Percentiles rank a stretch among this genome's conserved stretches.
Conservation (phyloP, 2,888 invertebrate species). For the Tineola bisselliella region DNA sequence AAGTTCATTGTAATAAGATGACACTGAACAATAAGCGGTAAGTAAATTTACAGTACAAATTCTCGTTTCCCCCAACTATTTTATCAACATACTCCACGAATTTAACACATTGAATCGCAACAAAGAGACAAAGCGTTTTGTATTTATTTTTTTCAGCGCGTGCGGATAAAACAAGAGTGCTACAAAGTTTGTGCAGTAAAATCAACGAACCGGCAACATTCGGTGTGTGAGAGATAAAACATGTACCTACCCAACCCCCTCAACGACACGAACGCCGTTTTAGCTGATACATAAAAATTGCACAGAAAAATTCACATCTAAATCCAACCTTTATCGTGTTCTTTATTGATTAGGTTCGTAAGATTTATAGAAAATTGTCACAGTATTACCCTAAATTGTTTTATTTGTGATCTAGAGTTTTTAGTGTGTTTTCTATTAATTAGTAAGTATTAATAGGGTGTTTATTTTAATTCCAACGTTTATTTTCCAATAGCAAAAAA, state of each 20-base stretch:
- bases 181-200: constrained; percentile 49
- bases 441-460: too few species aligned
- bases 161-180: constrained; percentile 19
- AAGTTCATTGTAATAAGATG: too few species aligned
- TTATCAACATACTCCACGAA: constrained; percentile 4
- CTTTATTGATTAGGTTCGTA: background rate
- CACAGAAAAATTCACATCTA: background rate
- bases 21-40: too few species aligned
- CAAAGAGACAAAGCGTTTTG: constrained; percentile 12
- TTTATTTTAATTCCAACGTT: too few species aligned
- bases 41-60: background rate
- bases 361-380: background rate
- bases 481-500: too few species aligned
- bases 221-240: constrained; percentile 34
- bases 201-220: constrained; percentile 47
- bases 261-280: constrained; percentile 4
- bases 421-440: too few species aligned
- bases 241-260: constrained; percentile 16
- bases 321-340: constrained; percentile 6
- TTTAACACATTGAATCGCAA: constrained; percentile 8
- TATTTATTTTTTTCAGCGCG: constrained; percentile 9
- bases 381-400: too few species aligned
- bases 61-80: background rate
- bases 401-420: too few species aligned
- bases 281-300: constrained; percentile 6